Evolutionary conservation across 1,140 invertebrate genomes (phyloP).

Genomic region (Xylocopa sonorina): DNA sequence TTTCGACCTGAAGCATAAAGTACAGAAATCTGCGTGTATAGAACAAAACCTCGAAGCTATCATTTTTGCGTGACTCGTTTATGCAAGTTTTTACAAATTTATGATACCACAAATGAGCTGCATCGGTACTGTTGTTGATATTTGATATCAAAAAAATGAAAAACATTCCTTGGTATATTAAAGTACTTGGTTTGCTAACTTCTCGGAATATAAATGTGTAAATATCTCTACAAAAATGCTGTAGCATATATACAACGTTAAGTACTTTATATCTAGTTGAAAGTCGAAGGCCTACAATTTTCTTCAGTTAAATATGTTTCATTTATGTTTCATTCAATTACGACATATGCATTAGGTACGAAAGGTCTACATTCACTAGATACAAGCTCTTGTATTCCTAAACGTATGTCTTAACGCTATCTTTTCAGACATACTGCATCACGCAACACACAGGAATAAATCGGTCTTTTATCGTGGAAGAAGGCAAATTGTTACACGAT

Average conservation of each 20-base stretch:
- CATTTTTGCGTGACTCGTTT: too few species aligned
- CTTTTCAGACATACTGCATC: not conserved
- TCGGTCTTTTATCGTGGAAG: not conserved
- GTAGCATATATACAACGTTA: not conserved
- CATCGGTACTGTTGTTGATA: not conserved
- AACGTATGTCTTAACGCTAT: not conserved
- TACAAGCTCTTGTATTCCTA: not conserved
- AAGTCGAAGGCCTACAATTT: not conserved
- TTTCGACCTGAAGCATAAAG: not conserved
- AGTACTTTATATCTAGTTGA: conserved; percentile 13
- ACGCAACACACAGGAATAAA: not conserved
- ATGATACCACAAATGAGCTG: too few species aligned
- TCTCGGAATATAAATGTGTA: not conserved
- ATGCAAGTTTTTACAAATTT: too few species aligned
- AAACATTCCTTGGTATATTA: not conserved
- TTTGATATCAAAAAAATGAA: not conserved
- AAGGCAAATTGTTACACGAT: not conserved
- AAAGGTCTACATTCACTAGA: not conserved
- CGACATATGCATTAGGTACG: too few species aligned
- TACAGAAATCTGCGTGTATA: too few species aligned
- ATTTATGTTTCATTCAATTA: too few species aligned
- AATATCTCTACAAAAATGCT: conserved; percentile 23
- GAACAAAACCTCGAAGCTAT: too few species aligned
- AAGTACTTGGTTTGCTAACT: not conserved
- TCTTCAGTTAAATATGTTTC: not conserved